Base-by-base conservation (phyloP, 2,113 vertebrate genomes). In the Nothoprocta pentlandii region DNA sequence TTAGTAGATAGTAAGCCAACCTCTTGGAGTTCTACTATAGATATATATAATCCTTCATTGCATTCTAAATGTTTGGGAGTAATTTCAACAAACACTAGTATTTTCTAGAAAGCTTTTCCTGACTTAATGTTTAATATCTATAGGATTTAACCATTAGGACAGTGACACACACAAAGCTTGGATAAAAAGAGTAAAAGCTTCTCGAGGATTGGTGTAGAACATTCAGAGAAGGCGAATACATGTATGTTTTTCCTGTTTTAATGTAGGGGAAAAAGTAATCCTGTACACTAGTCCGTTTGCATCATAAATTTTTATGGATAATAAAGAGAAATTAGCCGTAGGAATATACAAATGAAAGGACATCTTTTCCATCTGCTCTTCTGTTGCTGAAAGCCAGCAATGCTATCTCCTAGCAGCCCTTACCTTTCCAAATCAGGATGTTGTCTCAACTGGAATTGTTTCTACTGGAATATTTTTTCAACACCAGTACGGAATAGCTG, bases 21-120 rank as follows among this genome's bases (percentile, higher is more conserved):
- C 22, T 74, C 63, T 64, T 66, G 26, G 49, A 82, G 63, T 66
- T 92, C 63, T 54, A 34, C 25, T 69, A 49, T 66, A 59, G 87
- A 95, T 87, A 58, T 87, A 58, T 93, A 62, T 26, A 96, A 82
- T 47, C 58, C 22, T 80, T 63, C 75, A 80, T 91, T 92, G 91
- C 91, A 73, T 91, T 64, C 81, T 85, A 32, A 81, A 76, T 39
- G 62, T 51, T 92, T 92, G 76, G 39, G 39, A 73, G 10, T 82
- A 61, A 79, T 92, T 95, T 91, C 67, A 73, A 12, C 47, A 82
- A 34, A 0, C 32, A 7, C 30, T 32, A 10, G 66, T 58, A 39
- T 64, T 76, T 95, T 92, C 82, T 87, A 85, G 87, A 91, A 96
- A 80, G 41, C 28, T 76, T 36, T 87, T 92, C 1, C 0, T 0